phyloP scores from a whole-genome alignment of 2,797 vertebrate genomes.

The Distichodus sexfasciatus region DNA sequence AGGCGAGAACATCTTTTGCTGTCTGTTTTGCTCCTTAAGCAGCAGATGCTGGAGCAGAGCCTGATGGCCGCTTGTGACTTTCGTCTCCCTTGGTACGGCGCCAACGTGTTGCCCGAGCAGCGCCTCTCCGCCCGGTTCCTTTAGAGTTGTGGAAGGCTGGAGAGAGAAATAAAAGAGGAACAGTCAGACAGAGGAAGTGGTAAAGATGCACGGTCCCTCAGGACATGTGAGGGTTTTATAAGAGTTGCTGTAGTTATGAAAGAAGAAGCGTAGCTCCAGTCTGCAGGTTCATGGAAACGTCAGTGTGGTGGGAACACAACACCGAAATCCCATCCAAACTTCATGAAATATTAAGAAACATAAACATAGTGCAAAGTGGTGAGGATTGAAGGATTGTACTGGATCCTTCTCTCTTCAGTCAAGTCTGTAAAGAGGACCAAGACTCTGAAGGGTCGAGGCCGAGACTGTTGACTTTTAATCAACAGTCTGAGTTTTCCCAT shows the following conservation, averaged over 20 bases:
- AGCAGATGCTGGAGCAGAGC: constrained; percentile 96
- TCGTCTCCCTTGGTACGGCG: constrained; percentile 83
- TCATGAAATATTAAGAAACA: not conserved
- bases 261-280: not conserved
- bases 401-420: too few relatives aligned
- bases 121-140: constrained; percentile 84
- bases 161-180: not conserved
- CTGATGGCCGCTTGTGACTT: constrained; percentile 93
- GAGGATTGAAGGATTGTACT: too few relatives aligned
- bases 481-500: too few relatives aligned
- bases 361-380: not conserved
- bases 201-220: not conserved
- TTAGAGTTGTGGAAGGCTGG: constrained; percentile 84
- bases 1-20: constrained; percentile 90
- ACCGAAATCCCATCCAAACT: too few relatives aligned
- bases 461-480: too few relatives aligned
- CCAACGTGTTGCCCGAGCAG: constrained; percentile 82
- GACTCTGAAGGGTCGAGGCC: too few relatives aligned
- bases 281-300: not conserved
- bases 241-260: not conserved
- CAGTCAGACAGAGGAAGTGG: not conserved
- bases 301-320: not conserved
- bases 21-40: constrained; percentile 95
- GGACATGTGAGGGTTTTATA: not conserved
- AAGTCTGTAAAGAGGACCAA: not conserved